Evolutionary conservation across 2,113 vertebrate genomes (phyloP).

Genomic region (Otus sunia): DNA sequence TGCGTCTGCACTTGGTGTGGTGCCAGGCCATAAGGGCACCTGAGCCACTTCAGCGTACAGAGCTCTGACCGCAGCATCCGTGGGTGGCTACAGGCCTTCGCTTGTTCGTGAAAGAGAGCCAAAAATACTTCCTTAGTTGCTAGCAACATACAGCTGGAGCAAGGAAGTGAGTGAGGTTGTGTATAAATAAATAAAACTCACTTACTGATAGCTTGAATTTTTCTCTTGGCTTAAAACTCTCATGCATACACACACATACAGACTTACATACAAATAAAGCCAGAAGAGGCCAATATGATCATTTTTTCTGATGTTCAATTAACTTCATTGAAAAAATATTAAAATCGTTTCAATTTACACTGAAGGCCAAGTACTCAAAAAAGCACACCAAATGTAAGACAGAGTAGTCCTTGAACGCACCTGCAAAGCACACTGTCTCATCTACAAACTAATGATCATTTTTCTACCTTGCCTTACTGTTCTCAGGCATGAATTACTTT

Average conservation of each 20-base stretch:
- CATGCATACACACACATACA: accelerated
- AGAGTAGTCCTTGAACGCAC: not conserved
- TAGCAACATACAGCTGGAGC: not conserved
- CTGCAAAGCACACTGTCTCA: not conserved
- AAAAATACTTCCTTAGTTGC: not conserved
- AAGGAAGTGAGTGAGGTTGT: not conserved
- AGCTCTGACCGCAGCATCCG: accelerated
- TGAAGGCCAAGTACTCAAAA: not conserved
- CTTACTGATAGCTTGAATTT: not conserved
- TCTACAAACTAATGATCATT: not conserved
- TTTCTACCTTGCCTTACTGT: not conserved
- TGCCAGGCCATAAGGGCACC: not conserved
- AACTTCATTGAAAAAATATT: not conserved
- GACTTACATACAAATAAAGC: not conserved
- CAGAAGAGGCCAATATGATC: not conserved
- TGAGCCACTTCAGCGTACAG: accelerated
- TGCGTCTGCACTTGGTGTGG: accelerated
- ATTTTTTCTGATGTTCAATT: not conserved
- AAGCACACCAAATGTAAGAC: not conserved
- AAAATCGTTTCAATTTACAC: not conserved
- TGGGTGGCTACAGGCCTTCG: not conserved
- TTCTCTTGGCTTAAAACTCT: not conserved
- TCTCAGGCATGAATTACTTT: not conserved
- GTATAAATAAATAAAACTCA: not conserved
- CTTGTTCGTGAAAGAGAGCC: not conserved